Evolutionary conservation across 2,888 invertebrate genomes (phyloP), one percentile per base, ranked within the genome.

Genomic region (Agrypnus murinus): DNA sequence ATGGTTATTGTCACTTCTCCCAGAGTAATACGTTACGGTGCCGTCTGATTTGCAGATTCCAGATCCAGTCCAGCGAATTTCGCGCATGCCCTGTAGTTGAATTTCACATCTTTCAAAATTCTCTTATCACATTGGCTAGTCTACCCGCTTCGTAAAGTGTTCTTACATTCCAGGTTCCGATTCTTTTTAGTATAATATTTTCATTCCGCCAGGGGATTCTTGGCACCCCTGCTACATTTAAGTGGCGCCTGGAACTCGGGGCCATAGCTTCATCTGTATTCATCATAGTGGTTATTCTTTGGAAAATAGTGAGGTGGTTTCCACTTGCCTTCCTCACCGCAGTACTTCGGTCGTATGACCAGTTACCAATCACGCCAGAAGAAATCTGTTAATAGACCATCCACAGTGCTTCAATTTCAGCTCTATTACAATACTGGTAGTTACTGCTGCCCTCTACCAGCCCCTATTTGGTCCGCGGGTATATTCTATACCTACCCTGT

Each of bases 161-260:
- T 65, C 69, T 50, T 31, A 72, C 66, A 65, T 74, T 69, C 69
- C 69, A 74, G 6, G 74, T 69, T 36, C 31, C 63, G 38, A 74
- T 74, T 14, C 14, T 45, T 19, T 59, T 40, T n/a, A 50, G n/a
- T 43, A 15, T 43, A 43, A 14, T 43, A 43, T 43, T 36, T n/a
- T 36, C 9, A 3, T 36, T 36, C 36, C 36, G 36, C 17, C 46
- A 8, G 19, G 46, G 14, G 46, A 15, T 15, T 46, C 46, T 46
- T 46, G 17, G 17, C 17, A 46, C 46, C 46, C 46, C 46, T 46
- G 46, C 19, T 19, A n/a, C 46, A 46, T 46, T 46, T 46, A 46
- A 46, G 46, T n/a, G 46, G 19, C 46, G 46, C 19, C 17, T 8
- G 46, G 36, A 12, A 31, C 50, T 50, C 31, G 50, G 31, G 32